phyloP scores from a whole-genome alignment of 2,888 invertebrate species.

The Tuberolachnus salignus region DNA sequence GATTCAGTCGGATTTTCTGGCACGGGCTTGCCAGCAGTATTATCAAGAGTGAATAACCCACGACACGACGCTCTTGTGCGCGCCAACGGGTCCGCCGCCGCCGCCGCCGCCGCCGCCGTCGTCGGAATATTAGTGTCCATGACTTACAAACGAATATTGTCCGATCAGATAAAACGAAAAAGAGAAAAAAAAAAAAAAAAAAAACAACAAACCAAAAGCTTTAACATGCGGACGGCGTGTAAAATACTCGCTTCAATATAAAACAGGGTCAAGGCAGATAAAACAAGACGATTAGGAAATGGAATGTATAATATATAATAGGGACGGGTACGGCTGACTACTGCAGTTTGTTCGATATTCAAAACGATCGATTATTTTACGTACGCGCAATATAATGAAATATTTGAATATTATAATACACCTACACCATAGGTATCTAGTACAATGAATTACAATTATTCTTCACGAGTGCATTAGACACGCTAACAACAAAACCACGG shows the following conservation, averaged over 20 bases:
- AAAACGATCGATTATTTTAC: too few species aligned
- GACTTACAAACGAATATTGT: conserved; percentile 37
- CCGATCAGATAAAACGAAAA: conserved; percentile 7
- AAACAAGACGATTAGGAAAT: not conserved
- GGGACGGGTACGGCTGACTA: too few species aligned
- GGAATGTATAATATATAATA: not conserved
- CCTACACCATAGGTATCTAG: too few species aligned
- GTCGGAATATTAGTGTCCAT: conserved; percentile 25
- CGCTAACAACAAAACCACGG: too few species aligned
- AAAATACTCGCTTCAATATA: not conserved
- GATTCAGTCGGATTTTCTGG: conserved; percentile 51
- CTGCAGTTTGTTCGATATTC: not conserved
- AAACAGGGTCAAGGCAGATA: conserved; percentile 35
- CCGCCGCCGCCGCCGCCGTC: not conserved
- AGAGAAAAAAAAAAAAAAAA: not conserved
- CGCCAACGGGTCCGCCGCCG: conserved; percentile 1
- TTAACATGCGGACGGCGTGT: conserved; percentile 1
- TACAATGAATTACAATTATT: too few species aligned
- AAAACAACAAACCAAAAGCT: conserved; percentile 31
- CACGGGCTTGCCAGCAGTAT: conserved; percentile 7
- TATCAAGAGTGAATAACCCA: conserved; percentile 51
- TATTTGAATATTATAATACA: too few species aligned
- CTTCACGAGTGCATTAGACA: too few species aligned
- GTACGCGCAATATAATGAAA: too few species aligned
- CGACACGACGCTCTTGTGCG: not conserved